Percentiles rank a stretch among this genome's conserved stretches.
Evolutionary conservation across 1,140 invertebrate genomes (phyloP).

Genomic region (Stenopsyche tienmushanensis): DNA sequence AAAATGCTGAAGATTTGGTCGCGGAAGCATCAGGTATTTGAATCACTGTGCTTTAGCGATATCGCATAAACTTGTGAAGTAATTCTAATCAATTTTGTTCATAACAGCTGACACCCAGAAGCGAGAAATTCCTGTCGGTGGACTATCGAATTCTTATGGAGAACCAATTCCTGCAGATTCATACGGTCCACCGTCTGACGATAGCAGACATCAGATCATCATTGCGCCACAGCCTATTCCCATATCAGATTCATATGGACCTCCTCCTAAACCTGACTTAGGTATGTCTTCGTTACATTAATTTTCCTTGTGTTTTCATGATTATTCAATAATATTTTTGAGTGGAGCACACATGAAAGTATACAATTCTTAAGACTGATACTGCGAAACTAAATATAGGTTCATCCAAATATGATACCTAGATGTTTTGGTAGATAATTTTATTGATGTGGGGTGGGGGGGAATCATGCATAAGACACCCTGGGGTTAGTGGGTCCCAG

Average conservation of each 20-base stretch:
- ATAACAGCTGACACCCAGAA: slow-evolving; percentile 53
- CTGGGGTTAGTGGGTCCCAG: too few species aligned
- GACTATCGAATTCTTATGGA: slow-evolving; percentile 55
- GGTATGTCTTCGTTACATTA: slow-evolving; percentile 24
- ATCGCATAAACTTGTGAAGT: too few species aligned
- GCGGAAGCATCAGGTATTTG: slow-evolving; percentile 48
- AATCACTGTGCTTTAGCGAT: neutral
- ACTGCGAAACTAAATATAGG: too few species aligned
- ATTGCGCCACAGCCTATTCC: slow-evolving; percentile 36
- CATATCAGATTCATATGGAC: slow-evolving; percentile 45
- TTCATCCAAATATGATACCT: too few species aligned
- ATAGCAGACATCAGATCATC: neutral
- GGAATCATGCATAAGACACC: too few species aligned
- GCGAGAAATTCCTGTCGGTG: slow-evolving; percentile 50
- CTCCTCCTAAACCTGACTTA: slow-evolving; percentile 36
- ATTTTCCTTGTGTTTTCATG: neutral
- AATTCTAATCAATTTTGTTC: neutral
- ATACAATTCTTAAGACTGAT: slow-evolving; percentile 1
- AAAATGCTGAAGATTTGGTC: slow-evolving; percentile 47
- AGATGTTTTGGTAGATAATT: too few species aligned
- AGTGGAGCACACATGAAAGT: too few species aligned
- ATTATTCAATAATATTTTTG: slow-evolving; percentile 5
- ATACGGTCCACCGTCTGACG: slow-evolving; percentile 48
- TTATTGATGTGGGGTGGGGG: too few species aligned
- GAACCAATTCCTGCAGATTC: slow-evolving; percentile 51